These are phyloP conservation scores for Octopus bimaculoides DNA, from an alignment of 1,140 invertebrate genomes.

Conservation along the genomic window DNA sequence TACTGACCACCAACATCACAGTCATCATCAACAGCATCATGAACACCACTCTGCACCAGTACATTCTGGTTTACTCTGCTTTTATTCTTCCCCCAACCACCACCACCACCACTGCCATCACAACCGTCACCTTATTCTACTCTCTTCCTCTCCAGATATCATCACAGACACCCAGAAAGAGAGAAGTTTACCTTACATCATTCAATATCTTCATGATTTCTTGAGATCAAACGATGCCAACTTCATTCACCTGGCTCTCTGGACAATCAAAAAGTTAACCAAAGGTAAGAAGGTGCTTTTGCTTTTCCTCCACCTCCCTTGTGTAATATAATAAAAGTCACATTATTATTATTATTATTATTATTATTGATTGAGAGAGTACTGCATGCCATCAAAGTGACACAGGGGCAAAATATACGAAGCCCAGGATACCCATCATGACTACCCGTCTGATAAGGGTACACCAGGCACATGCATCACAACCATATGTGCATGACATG, in stretches of 20 bases:
- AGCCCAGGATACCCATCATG: no score
- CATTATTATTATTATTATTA: no score
- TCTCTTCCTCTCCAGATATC: neutral
- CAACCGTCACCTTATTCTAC: neutral
- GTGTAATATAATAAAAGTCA: no score
- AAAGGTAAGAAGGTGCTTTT: conserved; percentile 33
- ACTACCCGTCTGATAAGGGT: no score
- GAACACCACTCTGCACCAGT: neutral
- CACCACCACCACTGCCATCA: no score
- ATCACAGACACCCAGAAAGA: conserved; percentile 21
- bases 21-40: neutral
- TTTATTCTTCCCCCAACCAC: no score
- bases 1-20: neutral
- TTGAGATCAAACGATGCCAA: conserved; percentile 37
- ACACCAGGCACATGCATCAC: no score
- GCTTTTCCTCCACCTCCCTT: neutral
- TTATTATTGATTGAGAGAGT: no score
- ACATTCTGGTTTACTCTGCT: neutral
- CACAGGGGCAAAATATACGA: no score
- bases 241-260: conserved; percentile 44
- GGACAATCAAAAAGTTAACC: conserved; percentile 42
- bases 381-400: no score
- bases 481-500: no score
- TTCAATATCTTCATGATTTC: conserved; percentile 45
- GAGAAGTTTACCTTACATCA: conserved; percentile 32